Conservation (phyloP, 2,113 vertebrate genomes). For the Syngnathoides biaculeatus region DNA sequence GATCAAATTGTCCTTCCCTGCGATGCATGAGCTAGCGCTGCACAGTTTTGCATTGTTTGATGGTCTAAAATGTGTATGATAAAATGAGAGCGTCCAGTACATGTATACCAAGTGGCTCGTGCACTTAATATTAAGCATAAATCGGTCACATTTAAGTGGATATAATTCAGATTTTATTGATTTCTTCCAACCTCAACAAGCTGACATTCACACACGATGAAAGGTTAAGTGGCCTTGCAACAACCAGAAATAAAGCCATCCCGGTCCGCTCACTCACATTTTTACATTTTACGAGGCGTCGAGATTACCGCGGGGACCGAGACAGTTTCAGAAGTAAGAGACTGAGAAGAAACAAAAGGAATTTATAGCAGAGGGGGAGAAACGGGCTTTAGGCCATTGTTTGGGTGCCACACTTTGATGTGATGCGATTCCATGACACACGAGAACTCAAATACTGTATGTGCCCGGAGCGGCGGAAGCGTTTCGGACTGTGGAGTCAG, state of each 20-base stretch:
- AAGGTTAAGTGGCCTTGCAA: not conserved
- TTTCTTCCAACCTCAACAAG: not conserved
- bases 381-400: constrained; percentile 58
- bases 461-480: constrained; percentile 53
- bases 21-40: not conserved
- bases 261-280: not conserved
- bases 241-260: not conserved
- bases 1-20: no score
- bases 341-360: constrained; percentile 14
- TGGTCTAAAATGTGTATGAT: not conserved
- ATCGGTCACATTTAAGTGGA: not conserved
- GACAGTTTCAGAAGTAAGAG: not conserved
- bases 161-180: not conserved
- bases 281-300: constrained; percentile 10
- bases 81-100: not conserved
- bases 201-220: not conserved
- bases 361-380: constrained; percentile 1
- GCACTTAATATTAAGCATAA: not conserved
- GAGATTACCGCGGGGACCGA: not conserved
- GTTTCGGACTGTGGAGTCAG: constrained; percentile 67
- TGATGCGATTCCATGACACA: constrained; percentile 61
- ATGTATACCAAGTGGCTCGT: not conserved
- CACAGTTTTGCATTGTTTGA: not conserved
- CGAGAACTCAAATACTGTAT: constrained; percentile 36
- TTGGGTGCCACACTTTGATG: constrained; percentile 62